A percentile compares a stretch with the other conserved stretches of the same genome.
phyloP scores from a whole-genome alignment of 2,888 invertebrate genomes.

The Lysandra bellargus region DNA sequence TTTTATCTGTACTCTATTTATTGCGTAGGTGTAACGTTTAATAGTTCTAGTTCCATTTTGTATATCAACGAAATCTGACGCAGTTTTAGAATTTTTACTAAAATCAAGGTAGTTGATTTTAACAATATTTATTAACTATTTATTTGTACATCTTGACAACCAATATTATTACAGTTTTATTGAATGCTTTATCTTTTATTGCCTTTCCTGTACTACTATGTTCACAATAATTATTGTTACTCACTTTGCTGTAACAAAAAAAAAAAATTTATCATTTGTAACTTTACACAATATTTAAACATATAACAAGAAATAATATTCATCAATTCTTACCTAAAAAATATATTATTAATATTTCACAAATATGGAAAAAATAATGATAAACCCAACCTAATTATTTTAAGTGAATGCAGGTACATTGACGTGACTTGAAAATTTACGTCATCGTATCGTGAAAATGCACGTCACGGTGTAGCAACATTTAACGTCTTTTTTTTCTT shows the following conservation, averaged over 20 bases:
- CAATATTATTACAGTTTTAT: constrained; percentile 55
- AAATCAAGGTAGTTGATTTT: constrained; percentile 54
- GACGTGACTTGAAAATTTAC: too few species aligned
- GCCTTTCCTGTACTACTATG: background rate
- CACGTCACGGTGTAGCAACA: too few species aligned
- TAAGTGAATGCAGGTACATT: too few species aligned
- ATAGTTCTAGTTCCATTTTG: constrained; percentile 34
- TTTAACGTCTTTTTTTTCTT: too few species aligned
- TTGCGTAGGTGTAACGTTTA: constrained; percentile 54
- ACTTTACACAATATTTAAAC: background rate
- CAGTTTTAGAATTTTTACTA: constrained; percentile 60
- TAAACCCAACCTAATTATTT: too few species aligned
- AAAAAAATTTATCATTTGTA: too few species aligned
- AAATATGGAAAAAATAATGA: too few species aligned
- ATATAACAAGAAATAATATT: background rate
- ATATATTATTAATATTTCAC: too few species aligned
- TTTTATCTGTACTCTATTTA: constrained; percentile 69
- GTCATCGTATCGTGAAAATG: too few species aligned
- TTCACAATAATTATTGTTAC: too few species aligned
- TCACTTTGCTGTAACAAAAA: too few species aligned
- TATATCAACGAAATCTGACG: constrained; percentile 41
- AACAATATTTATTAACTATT: constrained; percentile 37
- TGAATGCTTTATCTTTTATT: constrained; percentile 45
- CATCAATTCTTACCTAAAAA: too few species aligned
- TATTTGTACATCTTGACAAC: constrained; percentile 56